Percentiles rank a stretch among this genome's conserved stretches.
These are phyloP conservation scores for Caenorhabditis sp. DNA, from an alignment of 2,888 invertebrate genomes.

Conservation along the genomic window DNA sequence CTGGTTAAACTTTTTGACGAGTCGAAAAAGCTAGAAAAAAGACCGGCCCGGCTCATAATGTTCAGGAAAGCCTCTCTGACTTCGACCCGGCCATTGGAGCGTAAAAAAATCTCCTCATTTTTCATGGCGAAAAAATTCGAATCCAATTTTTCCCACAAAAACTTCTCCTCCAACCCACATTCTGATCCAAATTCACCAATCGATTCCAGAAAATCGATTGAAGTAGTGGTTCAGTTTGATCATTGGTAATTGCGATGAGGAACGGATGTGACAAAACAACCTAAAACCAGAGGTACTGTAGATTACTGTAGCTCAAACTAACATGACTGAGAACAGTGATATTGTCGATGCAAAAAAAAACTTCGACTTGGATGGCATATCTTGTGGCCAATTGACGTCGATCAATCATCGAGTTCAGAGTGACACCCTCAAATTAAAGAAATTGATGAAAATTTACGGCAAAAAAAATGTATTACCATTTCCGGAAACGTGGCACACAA, in stretches of 20 bases:
- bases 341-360: conserved; percentile 52
- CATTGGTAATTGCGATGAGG: conserved; percentile 60
- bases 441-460: neutral
- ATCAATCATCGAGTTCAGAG: conserved; percentile 59
- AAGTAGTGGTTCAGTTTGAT: conserved; percentile 59
- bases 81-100: too few species aligned
- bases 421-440: conserved; percentile 46
- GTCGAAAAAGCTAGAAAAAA: too few species aligned
- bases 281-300: conserved; percentile 28
- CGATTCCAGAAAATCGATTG: conserved; percentile 60
- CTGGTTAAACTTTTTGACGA: too few species aligned
- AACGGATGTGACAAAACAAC: conserved; percentile 51
- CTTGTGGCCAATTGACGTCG: conserved; percentile 55
- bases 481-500: conserved; percentile 61
- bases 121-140: too few species aligned
- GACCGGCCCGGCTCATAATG: too few species aligned
- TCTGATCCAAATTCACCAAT: conserved; percentile 45
- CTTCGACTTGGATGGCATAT: conserved; percentile 57
- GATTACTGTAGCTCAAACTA: conserved; percentile 2
- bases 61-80: too few species aligned
- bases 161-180: too few species aligned
- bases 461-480: conserved; percentile 42
- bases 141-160: too few species aligned
- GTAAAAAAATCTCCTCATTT: too few species aligned
- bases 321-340: conserved; percentile 50